A percentile compares a stretch with the other conserved stretches of the same genome.
These are phyloP conservation scores for Palythoa grandiflora DNA, from an alignment of 92 coral and sea anemone species.

Conservation along the genomic window DNA sequence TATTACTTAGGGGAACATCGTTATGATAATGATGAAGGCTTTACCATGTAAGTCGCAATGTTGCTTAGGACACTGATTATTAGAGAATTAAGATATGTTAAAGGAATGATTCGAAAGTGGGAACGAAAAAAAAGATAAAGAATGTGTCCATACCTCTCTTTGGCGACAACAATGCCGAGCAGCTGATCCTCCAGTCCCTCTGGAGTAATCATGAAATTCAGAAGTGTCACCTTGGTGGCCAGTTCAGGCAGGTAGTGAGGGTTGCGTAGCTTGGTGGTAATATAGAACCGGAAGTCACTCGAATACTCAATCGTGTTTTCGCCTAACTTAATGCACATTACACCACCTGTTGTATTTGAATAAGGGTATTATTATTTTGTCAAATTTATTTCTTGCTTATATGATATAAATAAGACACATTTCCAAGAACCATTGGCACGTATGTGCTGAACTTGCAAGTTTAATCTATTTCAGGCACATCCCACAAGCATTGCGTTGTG, in stretches of 20 bases:
- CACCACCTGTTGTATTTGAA: constrained; percentile 76
- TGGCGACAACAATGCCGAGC: constrained; percentile 98
- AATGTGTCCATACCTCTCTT: constrained; percentile 76
- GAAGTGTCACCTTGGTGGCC: constrained; percentile 95
- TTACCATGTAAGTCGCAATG: no score
- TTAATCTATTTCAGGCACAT: no score
- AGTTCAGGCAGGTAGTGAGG: constrained; percentile 99
- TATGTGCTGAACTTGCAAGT: no score
- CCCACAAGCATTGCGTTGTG: no score
- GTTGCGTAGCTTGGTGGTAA: constrained; percentile 97
- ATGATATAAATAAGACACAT: no score
- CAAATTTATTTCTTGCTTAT: background rate
- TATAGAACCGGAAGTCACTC: constrained; percentile 96
- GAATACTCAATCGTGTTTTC: constrained; percentile 97
- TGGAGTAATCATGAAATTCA: constrained; percentile 99
- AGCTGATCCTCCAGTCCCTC: constrained; percentile 98
- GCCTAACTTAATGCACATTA: constrained; percentile 92
- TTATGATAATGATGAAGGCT: no score
- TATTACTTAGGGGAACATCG: no score
- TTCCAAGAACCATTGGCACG: no score
- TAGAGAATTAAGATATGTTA: background rate
- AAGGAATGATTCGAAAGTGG: background rate
- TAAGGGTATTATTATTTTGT: background rate
- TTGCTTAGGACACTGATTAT: background rate
- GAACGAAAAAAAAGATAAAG: background rate